Base-by-base conservation (phyloP, 2,888 invertebrate species). In the Omphaloscelis lunosa region DNA sequence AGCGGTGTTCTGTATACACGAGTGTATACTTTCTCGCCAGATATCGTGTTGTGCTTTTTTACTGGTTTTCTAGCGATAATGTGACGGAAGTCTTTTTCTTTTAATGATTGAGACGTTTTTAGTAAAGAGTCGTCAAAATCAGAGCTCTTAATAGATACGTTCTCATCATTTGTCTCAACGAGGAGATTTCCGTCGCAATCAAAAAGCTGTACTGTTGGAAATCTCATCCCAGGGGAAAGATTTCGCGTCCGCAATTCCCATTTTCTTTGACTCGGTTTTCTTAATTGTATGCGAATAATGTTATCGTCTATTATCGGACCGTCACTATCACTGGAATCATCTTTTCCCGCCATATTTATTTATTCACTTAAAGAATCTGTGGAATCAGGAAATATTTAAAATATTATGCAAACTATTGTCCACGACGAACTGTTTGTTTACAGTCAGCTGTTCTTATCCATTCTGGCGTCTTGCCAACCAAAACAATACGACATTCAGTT, bases 221-320 rank as follows among this genome's bases (percentile, higher is more conserved):
- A 96, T 88, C 93, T 93, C 83, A 97, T 95, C 88, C 97, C 97
- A 61, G 97, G 97, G 75, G 97, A 97, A 76, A 97, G 97, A 93
- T 97, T 97, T 86, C 97, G 97, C 59, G 97, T 97, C 65, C 97
- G 96, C 84, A 97, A 92, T 92, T 97, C 97, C 97, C 97, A 97
- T 93, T 97, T 97, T 94, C 97, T 97, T 86, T 97, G 97, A 90
- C 94, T 96, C 68, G 97, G 97, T 92, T 97, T 97, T 90, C 97
- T 96, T 84, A 97, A 93, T 93, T 97, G 97, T 86, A 97, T 97
- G 79, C 97, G 95, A 89, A 97, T 97, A 86, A 97, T 94, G 88
- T 97, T 97, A 87, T 97, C 95, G 84, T 96, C 95, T 93, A 97
- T 95, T 87, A 95, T 91, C 80, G 97, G 97, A 27, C 94, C 93